These are phyloP conservation scores for Cybosia mesomella DNA, from an alignment of 2,888 invertebrate species.

Conservation along the genomic window DNA sequence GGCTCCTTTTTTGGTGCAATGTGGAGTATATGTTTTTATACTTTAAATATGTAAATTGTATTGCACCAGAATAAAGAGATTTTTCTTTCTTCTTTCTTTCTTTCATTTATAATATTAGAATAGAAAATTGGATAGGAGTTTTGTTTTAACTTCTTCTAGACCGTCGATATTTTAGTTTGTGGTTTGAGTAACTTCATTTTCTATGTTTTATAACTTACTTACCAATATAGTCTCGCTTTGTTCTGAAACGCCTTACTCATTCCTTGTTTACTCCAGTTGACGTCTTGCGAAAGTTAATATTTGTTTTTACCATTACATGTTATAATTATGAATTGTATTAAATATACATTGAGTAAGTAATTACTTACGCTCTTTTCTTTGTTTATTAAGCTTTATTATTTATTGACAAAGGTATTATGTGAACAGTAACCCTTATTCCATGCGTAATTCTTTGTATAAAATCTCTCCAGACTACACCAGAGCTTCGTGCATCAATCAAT, in stretches of 20 bases:
- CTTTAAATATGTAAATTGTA: too few species aligned
- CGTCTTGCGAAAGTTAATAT: slow-evolving; percentile 12
- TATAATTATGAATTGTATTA: background rate
- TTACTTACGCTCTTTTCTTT: background rate
- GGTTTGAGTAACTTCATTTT: background rate
- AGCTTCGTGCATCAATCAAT: too few species aligned
- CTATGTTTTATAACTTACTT: slow-evolving; percentile 6
- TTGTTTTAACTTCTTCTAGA: too few species aligned
- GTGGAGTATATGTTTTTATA: too few species aligned
- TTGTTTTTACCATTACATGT: background rate
- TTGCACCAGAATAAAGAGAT: too few species aligned
- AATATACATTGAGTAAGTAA: background rate
- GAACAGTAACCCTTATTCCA: background rate
- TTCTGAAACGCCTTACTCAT: slow-evolving; percentile 10
- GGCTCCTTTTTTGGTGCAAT: too few species aligned
- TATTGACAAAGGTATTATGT: background rate
- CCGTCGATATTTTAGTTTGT: too few species aligned
- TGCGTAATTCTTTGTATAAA: background rate
- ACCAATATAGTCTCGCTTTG: background rate
- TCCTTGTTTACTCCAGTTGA: slow-evolving; percentile 17
- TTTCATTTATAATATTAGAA: too few species aligned
- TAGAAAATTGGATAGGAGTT: too few species aligned
- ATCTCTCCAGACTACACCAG: background rate
- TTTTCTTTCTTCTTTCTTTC: too few species aligned
- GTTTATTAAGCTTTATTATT: background rate